Evolutionary conservation across 2,888 invertebrate species (phyloP), one percentile per base, ranked within the genome.

Genomic region (Melinopterus prodromus): DNA sequence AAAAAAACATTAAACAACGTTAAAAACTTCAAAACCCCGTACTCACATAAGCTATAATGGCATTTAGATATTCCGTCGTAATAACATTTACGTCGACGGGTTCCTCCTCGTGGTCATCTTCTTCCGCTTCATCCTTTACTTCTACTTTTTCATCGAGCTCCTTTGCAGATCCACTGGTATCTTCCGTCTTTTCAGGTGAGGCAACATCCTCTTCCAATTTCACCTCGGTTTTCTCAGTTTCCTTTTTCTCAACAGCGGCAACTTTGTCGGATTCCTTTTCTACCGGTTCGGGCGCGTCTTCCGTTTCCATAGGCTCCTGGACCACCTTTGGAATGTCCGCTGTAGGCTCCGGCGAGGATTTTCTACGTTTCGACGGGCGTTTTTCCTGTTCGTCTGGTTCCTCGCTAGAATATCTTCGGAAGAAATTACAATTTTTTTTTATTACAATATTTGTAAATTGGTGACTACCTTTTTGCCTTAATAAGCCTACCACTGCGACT

Each of bases 401-500:
- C 78, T 91, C 91, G 80, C 91, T 91, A 78, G 90, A 88, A 77
- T 90, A 91, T 81, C 91, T 91, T 53, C 5, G 12, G 53, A 53
- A 53, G 53, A 53, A 53, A 9, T 9, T 53, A 38, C 38, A 77
- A 76, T 71, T 74, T 35, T 53, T 70, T 74, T 37, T 36, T 26
- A 26, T 2, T 2, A 26, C 71, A n/a, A 36, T 12, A 16, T 26
- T 14, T 70, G n/a, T 74, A 6, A 16, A 53, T 72, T 53, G 12
- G 26, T n/a, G 26, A 26, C 81, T 83, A 91, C 91, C 91, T 89
- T 88, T 93, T 95, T 0, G 94, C 94, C 83, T 94, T 93, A 81
- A 95, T 94, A 88, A 95, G 95, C 78, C 95, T 91, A 0, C 95
- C 95, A 85, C 94, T 94, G 80, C 95, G 35, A 93, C 88, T 86